phyloP scores from a whole-genome alignment of 2,888 invertebrate genomes.

The Dynastes hyllus region DNA sequence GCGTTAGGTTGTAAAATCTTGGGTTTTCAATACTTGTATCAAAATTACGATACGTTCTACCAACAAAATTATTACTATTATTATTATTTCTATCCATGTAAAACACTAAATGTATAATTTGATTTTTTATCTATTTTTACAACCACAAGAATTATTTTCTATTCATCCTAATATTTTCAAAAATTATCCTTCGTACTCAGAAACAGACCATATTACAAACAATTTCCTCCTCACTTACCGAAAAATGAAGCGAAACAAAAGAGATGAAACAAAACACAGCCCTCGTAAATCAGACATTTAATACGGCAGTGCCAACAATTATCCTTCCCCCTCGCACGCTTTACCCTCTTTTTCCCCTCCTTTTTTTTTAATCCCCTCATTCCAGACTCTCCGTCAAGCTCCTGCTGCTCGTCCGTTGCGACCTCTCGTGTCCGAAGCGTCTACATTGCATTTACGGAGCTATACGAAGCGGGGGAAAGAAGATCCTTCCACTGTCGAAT shows the following conservation, averaged over 20 bases:
- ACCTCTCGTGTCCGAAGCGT: background rate
- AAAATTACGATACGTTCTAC: no score
- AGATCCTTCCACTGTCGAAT: constrained; percentile 2
- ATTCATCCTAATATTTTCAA: no score
- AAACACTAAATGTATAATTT: no score
- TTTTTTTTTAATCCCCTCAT: no score
- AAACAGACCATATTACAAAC: background rate
- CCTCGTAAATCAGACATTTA: constrained; percentile 27
- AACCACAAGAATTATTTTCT: no score
- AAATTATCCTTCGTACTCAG: no score
- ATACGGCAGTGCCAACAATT: constrained; percentile 9
- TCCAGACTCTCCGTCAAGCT: background rate
- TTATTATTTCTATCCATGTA: no score
- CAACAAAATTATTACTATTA: no score
- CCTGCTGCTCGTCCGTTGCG: background rate
- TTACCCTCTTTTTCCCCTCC: background rate
- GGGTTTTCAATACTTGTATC: no score
- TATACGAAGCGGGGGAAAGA: background rate
- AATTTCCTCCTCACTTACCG: background rate
- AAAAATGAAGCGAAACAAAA: constrained; percentile 12
- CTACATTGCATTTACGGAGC: background rate
- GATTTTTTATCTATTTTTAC: no score
- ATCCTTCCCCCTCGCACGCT: background rate
- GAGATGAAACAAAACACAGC: constrained; percentile 12
- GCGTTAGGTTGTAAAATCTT: no score